Evolutionary conservation across 2,113 vertebrate species (phyloP).

Genomic region (rat (Rattus norvegicus)): GRCr8 NC_086024.1:73769501-73770000

Average conservation of each 20-base stretch:
- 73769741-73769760: background rate
- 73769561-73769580: background rate
- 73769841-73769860: background rate
- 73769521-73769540: no score
- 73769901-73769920: background rate
- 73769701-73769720: background rate
- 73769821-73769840: background rate
- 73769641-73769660: background rate
- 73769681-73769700: background rate
- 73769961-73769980: constrained; percentile 15
- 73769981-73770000: background rate
- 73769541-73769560: background rate
- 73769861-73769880: background rate
- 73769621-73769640: background rate
- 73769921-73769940: constrained; percentile 4
- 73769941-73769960: background rate
- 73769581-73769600: background rate
- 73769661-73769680: background rate
- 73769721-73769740: background rate
- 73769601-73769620: background rate
- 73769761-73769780: background rate
- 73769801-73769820: background rate
- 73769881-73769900: background rate
- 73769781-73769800: background rate
- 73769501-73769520: no score